Evolutionary conservation across 2,797 vertebrate species (phyloP), one percentile per base, ranked within the genome.

Genomic region (Bradypodion ventrale): DNA sequence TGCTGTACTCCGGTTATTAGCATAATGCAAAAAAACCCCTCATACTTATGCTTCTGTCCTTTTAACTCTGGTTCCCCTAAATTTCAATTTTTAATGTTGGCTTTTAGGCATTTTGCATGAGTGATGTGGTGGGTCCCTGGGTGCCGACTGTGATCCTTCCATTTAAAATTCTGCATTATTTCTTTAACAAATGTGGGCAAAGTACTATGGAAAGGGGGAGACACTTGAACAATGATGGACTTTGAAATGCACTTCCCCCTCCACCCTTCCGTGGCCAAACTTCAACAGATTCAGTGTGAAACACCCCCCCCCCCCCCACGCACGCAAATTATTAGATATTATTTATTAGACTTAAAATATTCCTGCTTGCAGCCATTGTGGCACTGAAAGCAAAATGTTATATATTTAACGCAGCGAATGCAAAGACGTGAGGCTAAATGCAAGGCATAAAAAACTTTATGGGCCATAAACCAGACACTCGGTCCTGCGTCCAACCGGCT

Each of bases 311-410:
- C n/a, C n/a, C n/a, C n/a, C n/a, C n/a, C n/a, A n/a, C n/a, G n/a
- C n/a, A n/a, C n/a, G n/a, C n/a, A n/a, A 83, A 79, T 87, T 91
- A 91, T 93, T 93, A 87, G 87, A 89, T 84, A 84, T 93, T 91
- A 94, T 92, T 94, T 94, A 89, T 88, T 89, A 87, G 80, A 42
- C 21, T 85, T 87, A 91, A 91, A 93, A 83, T 90, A 87, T 93
- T 92, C 89, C 90, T 87, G 89, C 91, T 92, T 75, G 76, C 89
- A 93, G 89, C 87, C 85, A 46, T 85, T 16, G 9, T 82, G 89
- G 83, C 87, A 90, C 87, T 90, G 79, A 87, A 93, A 89, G 87
- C 77, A 76, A 93, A 93, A 87, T 0, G 74, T 85, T 93, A 89
- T 79, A 91, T 83, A 59, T 93, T 92, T 93, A 92, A 84, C 87